phyloP scores from a whole-genome alignment of 2,113 vertebrate genomes.

The Clarias macrocephalus region DNA sequence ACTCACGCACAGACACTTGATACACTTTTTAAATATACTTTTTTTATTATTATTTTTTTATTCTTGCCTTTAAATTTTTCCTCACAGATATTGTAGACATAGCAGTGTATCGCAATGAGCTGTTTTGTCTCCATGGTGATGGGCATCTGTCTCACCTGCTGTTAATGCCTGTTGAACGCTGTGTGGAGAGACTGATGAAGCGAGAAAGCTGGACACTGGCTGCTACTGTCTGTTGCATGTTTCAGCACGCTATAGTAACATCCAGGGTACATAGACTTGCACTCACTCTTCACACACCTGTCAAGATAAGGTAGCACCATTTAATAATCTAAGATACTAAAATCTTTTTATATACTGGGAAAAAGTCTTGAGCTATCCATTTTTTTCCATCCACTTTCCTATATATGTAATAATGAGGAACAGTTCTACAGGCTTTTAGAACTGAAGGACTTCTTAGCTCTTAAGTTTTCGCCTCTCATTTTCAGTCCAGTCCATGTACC shows the following conservation, averaged over 20 bases:
- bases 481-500: too few relatives aligned
- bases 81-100: conserved; percentile 84
- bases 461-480: too few relatives aligned
- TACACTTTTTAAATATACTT: too few relatives aligned
- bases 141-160: conserved; percentile 88
- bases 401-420: too few relatives aligned
- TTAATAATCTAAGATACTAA: neutral
- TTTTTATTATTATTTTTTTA: neutral
- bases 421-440: too few relatives aligned
- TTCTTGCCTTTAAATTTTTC: neutral
- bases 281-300: neutral
- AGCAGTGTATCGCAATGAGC: conserved; percentile 82
- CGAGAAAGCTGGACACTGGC: conserved; percentile 84
- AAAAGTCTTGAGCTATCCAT: too few relatives aligned
- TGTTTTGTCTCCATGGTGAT: conserved; percentile 87
- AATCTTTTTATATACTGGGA: neutral
- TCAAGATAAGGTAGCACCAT: neutral
- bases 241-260: conserved; percentile 79
- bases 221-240: conserved; percentile 84
- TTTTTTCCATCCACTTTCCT: too few relatives aligned
- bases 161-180: conserved; percentile 84
- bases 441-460: too few relatives aligned
- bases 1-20: neutral
- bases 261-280: conserved; percentile 73
- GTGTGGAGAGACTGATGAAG: conserved; percentile 87